Base-by-base conservation (phyloP, 2,888 invertebrate genomes). In the Glyphotaelius pellucidus region DNA sequence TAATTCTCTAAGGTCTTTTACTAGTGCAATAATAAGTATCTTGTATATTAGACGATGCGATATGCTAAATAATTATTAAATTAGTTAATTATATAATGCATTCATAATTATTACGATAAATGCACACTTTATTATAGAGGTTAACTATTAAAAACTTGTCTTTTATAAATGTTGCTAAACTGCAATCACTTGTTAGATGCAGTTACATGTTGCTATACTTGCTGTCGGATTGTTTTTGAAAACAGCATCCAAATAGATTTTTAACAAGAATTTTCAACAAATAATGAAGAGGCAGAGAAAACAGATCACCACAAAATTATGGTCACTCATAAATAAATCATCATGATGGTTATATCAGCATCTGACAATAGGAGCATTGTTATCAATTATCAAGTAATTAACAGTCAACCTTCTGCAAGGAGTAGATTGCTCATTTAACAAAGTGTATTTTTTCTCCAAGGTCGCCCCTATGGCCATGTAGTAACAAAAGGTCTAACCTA, bases 391-490 rank as follows among this genome's bases (percentile, higher is more conserved):
- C 67, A 67, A 9, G 67, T 67, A 67, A 67, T 67, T 67, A 67
- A 67, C 67, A 67, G 67, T 7, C n/a, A 67, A 67, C 67, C 67
- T 67, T 67, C 67, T 67, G 67, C n/a, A 67, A 67, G 25, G 67
- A 67, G 67, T n/a, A 67, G 25, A 67, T 25, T 67, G n/a, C n/a
- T 67, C 67, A n/a, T 67, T 25, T 67, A 67, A 67, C 67, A 67
- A 67, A 1, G 25, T 25, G n/a, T 67, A 25, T n/a, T 25, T 67
- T 67, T 67, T 25, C 67, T 25, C 25, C 67, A 67, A 67, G 67
- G 67, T 67, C n/a, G 67, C 67, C 67, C 67, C 67, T 67, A 67
- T 67, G n/a, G n/a, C 67, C 67, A n/a, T 67, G 67, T 67, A 67
- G 67, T 67, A 67, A 67, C 67, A 67, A 67, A 67, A 67, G 52